phyloP scores from a whole-genome alignment of 2,113 vertebrate species.

The Macquaria ambigua region DNA sequence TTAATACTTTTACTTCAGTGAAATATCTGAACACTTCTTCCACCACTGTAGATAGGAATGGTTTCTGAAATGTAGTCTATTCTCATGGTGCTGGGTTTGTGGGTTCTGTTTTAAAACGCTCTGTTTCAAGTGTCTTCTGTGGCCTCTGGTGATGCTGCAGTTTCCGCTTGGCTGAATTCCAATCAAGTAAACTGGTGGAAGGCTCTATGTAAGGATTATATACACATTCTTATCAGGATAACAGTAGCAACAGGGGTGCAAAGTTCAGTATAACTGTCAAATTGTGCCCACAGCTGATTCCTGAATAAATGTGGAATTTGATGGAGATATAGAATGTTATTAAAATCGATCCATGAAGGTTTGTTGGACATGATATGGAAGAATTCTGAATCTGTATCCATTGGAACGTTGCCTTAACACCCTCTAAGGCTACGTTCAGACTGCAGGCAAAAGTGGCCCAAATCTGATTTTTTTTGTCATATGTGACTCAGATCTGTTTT shows the following conservation, averaged over 20 bases:
- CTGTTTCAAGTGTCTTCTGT: background rate
- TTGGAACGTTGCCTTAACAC: background rate
- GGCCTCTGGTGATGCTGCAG: background rate
- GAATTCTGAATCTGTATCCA: background rate
- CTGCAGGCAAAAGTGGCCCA: too few species aligned
- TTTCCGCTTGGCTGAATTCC: slow-evolving; percentile 28
- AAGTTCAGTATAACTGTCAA: background rate
- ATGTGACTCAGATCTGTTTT: too few species aligned
- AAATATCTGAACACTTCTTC: background rate
- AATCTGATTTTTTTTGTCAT: too few species aligned
- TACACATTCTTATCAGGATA: background rate
- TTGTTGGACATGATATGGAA: background rate
- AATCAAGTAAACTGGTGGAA: slow-evolving; percentile 10
- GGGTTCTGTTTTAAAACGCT: background rate
- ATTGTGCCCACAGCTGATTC: background rate
- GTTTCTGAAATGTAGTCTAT: background rate
- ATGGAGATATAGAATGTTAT: background rate
- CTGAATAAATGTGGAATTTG: background rate
- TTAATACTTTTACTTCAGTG: background rate
- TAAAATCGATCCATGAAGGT: background rate
- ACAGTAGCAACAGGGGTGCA: background rate
- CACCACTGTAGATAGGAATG: background rate
- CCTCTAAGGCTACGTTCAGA: too few species aligned
- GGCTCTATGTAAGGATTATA: background rate
- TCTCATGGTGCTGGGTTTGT: slow-evolving; percentile 22